These are phyloP conservation scores for Pogonomyrmex barbatus DNA, from an alignment of 1,140 invertebrate genomes.

Conservation along the genomic window DNA sequence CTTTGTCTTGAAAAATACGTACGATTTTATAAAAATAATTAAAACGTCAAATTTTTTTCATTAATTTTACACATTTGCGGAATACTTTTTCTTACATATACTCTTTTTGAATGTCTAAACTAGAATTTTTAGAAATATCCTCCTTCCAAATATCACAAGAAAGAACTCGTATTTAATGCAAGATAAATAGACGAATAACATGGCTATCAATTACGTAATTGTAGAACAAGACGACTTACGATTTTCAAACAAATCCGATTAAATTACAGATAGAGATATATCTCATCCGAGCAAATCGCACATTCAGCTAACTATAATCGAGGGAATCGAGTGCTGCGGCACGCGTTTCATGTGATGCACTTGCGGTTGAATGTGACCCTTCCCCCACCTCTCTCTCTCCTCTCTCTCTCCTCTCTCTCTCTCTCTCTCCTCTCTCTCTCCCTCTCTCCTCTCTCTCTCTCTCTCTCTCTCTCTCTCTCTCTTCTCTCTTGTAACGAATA, in stretches of 20 bases:
- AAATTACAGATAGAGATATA: not conserved
- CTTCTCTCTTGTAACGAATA: not conserved
- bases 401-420: too few relatives aligned
- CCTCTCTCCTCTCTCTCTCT: too few relatives aligned
- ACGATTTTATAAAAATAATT: not conserved
- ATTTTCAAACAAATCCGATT: slow-evolving; percentile 1
- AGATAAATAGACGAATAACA: not conserved
- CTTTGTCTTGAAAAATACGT: not conserved
- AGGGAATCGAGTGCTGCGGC: not conserved
- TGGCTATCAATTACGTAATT: not conserved
- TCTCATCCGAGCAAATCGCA: not conserved
- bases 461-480: not conserved
- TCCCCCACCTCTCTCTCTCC: too few relatives aligned
- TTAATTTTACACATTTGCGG: too few relatives aligned
- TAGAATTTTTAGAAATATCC: too few relatives aligned
- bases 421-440: not conserved
- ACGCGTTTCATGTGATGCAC: slow-evolving; percentile 5
- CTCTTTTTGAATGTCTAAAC: not conserved
- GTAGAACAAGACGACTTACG: not conserved
- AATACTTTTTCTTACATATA: not conserved
- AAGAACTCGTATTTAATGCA: not conserved
- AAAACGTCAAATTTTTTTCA: not conserved
- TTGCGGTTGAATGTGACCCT: slow-evolving; percentile 37
- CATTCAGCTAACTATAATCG: not conserved
- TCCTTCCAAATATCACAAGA: not conserved